Conservation (phyloP, 1,140 invertebrate species). For the Andrena cerasifolii region DNA sequence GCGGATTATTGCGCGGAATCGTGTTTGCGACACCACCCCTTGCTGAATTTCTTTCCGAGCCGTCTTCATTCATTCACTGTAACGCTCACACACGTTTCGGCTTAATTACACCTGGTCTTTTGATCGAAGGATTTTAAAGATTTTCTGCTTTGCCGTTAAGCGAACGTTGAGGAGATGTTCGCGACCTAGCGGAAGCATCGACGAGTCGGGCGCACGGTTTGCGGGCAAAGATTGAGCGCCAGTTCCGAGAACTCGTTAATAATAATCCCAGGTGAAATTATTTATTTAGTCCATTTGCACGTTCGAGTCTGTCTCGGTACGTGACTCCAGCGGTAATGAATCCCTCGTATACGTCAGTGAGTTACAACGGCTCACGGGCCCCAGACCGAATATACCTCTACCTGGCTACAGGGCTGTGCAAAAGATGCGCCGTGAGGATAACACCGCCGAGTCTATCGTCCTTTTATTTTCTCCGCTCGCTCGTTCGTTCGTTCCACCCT, state of each 20-base stretch:
- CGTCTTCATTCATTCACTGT: background rate
- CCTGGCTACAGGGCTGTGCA: slow-evolving; percentile 47
- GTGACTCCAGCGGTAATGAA: slow-evolving; percentile 54
- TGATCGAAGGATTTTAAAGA: background rate
- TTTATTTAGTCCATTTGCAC: slow-evolving; percentile 62
- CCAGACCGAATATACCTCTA: slow-evolving; percentile 41
- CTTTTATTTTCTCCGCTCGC: slow-evolving; percentile 29
- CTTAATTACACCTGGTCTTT: no score
- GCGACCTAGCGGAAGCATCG: slow-evolving; percentile 4
- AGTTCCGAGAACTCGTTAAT: slow-evolving; percentile 56
- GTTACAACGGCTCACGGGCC: slow-evolving; percentile 35
- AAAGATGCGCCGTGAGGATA: slow-evolving; percentile 58
- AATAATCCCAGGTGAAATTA: slow-evolving; percentile 56
- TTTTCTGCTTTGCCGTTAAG: no score
- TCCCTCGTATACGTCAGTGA: slow-evolving; percentile 39
- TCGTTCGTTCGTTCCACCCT: background rate
- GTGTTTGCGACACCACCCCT: background rate
- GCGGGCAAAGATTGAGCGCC: background rate
- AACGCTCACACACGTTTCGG: no score
- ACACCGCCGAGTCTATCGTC: slow-evolving; percentile 29
- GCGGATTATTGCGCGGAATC: slow-evolving; percentile 1
- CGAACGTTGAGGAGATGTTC: background rate
- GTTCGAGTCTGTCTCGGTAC: slow-evolving; percentile 28
- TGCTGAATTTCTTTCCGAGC: background rate
- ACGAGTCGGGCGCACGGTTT: background rate